Conservation (phyloP, 2,113 vertebrate species). For the Percina caprodes region DNA sequence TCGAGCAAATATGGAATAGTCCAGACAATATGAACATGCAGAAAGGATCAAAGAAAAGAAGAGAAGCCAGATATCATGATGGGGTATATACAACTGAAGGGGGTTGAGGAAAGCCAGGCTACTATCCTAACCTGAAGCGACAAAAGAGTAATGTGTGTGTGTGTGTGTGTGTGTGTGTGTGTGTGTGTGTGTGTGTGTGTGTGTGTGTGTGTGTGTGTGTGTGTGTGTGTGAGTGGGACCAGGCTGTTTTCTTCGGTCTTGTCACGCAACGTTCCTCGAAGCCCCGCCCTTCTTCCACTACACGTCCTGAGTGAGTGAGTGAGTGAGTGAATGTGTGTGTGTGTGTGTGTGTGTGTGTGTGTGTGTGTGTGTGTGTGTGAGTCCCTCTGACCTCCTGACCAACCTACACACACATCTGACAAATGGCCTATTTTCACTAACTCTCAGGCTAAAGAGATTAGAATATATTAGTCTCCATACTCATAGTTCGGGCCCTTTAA, state of each 20-base stretch:
- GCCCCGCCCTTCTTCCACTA: slow-evolving; percentile 52
- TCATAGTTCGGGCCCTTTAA: slow-evolving; percentile 28
- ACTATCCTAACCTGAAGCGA: slow-evolving; percentile 57
- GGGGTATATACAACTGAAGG: slow-evolving; percentile 10
- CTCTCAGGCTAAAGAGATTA: slow-evolving; percentile 48
- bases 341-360: no score
- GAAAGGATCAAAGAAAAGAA: slow-evolving; percentile 1
- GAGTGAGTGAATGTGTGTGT: no score
- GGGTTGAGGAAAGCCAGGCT: slow-evolving; percentile 35
- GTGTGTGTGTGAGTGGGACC: slow-evolving; percentile 46
- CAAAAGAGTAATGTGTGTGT: slow-evolving; percentile 61
- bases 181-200: slow-evolving; percentile 1
- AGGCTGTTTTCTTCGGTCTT: slow-evolving; percentile 74
- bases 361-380: no score
- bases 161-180: slow-evolving; percentile 7
- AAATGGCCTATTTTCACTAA: slow-evolving; percentile 52
- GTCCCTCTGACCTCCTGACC: no score
- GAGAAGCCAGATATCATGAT: not conserved
- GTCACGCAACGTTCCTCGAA: slow-evolving; percentile 70
- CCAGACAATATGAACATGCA: not conserved
- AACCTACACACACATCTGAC: slow-evolving; percentile 8
- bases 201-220: slow-evolving; percentile 19
- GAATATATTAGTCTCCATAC: slow-evolving; percentile 9
- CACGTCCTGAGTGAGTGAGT: slow-evolving; percentile 37
- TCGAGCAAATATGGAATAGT: not conserved